These are phyloP conservation scores for Lichenostomus cassidix DNA, from an alignment of 2,113 vertebrate genomes.

Conservation along the genomic window DNA sequence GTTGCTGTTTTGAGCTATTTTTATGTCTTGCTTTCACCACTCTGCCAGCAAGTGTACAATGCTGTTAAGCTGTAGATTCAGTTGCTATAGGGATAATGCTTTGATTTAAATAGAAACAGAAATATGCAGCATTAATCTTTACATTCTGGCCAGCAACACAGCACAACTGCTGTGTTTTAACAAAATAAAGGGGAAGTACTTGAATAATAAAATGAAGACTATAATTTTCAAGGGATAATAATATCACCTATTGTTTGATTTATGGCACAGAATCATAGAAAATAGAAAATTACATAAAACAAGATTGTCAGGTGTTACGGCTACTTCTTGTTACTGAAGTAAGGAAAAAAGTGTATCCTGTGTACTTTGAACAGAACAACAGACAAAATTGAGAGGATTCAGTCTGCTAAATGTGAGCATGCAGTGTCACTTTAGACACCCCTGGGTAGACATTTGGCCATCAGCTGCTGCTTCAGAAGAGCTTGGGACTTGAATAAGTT, in stretches of 20 bases:
- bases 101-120: conserved; percentile 27
- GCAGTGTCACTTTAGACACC: not conserved
- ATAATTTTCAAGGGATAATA: not conserved
- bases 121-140: not conserved
- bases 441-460: not conserved
- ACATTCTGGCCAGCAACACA: not conserved
- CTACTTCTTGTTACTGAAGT: not conserved
- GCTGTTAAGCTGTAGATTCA: not conserved
- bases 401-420: not conserved
- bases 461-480: not conserved
- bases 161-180: not conserved
- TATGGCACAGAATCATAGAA: not conserved
- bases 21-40: not conserved
- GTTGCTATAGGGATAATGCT: conserved; percentile 40
- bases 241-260: not conserved
- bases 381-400: not conserved
- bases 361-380: not conserved
- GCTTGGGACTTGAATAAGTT: not conserved
- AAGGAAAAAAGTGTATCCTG: not conserved
- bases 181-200: not conserved
- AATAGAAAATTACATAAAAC: not conserved
- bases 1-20: conserved; percentile 10
- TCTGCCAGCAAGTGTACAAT: not conserved
- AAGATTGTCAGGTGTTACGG: not conserved
- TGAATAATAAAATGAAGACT: not conserved